Evolutionary conservation across 2,113 vertebrate genomes (phyloP), one percentile per base, ranked within the genome.

Genomic region (Phycodurus eques): DNA sequence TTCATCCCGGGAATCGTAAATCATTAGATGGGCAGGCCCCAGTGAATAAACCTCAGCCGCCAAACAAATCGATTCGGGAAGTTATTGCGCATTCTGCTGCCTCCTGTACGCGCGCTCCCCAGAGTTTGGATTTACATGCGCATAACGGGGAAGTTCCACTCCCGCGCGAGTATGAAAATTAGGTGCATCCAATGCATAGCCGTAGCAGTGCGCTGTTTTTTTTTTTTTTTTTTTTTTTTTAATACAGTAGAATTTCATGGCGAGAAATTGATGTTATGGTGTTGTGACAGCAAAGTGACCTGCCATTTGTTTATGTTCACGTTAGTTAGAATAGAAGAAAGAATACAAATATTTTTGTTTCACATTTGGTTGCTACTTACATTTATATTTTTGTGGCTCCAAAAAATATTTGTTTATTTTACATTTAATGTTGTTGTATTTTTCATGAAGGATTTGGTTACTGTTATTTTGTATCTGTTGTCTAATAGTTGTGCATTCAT

Each of bases 1-100:
- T 89, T 88, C 82, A 83, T 90, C 82, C 80, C 75, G 76, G 74
- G 85, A 88, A 87, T 82, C 85, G 69, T 91, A 89, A 92, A 91
- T 92, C 86, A 89, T 76, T 70, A 80, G 75, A 83, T 71, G 78
- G 85, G 80, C 78, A 74, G 76, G 74, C 83, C 74, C 84, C 54
- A 44, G 85, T 79, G 85, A 86, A 84, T 87, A 81, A 80, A 85
- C 81, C 67, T 77, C 71, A 78, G 64, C 70, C 76, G 70, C 77
- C 79, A 82, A 88, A 83, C 81, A 82, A 87, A 92, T 91, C 78
- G 83, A 91, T 91, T 77, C 53, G 68, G 61, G 72, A 82, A 73
- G 78, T 88, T 82, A 80, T 82, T 86, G 67, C 77, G 80, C 75
- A 81, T 85, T 89, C 87, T 75, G 84, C 78, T 82, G 87, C 68